Conservation (phyloP, 2,113 vertebrate genomes). For the Pycnonotus jocosus region DNA sequence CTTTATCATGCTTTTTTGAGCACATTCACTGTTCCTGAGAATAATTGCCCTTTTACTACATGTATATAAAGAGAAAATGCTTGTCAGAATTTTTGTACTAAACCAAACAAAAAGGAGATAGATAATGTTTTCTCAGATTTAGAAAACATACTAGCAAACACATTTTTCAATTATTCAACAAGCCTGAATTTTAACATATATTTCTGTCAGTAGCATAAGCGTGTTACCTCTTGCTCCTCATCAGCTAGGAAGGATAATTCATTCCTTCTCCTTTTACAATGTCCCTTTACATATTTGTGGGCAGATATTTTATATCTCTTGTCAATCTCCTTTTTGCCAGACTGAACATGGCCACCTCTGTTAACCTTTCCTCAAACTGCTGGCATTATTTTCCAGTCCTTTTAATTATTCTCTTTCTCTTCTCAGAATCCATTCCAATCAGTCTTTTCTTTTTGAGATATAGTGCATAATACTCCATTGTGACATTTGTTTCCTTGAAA, state of each 20-base stretch:
- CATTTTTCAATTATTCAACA: neutral
- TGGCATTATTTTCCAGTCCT: neutral
- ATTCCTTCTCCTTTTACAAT: neutral
- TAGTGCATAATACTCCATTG: neutral
- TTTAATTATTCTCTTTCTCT: neutral
- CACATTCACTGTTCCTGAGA: neutral
- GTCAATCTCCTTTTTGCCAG: neutral
- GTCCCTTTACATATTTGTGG: neutral
- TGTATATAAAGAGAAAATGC: neutral
- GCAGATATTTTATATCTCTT: neutral
- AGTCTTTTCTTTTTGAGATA: neutral
- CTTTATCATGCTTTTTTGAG: neutral
- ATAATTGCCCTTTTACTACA: constrained; percentile 24
- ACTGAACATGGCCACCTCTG: neutral
- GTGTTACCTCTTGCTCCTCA: neutral
- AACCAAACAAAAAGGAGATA: neutral
- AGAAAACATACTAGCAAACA: neutral
- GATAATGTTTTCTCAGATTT: neutral
- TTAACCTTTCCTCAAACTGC: neutral
- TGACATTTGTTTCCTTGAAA: neutral
- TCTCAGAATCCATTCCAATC: neutral
- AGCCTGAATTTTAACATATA: constrained; percentile 20
- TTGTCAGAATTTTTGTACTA: neutral
- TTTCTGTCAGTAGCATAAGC: neutral
- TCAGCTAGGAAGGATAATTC: neutral